Evolutionary conservation across 2,888 invertebrate species (phyloP), one percentile per base, ranked within the genome.

Genomic region (Cancer borealis): DNA sequence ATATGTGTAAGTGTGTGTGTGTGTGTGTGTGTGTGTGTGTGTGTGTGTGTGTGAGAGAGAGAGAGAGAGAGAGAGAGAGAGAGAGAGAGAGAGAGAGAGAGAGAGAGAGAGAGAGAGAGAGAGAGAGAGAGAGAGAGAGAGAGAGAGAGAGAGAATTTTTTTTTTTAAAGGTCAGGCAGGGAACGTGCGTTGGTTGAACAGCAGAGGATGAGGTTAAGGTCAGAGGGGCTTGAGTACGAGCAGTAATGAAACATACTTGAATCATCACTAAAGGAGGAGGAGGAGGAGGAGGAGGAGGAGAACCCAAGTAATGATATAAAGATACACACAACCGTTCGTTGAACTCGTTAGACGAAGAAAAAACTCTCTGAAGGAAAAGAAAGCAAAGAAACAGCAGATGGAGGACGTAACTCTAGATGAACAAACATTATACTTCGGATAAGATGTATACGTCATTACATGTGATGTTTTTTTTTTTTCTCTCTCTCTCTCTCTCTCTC

Each of bases 21-120:
- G 30, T n/a, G 30, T 30, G 30, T n/a, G 30, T n/a, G 30, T 30
- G 26, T n/a, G 84, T 30, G 87, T 14, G 45, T 14, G 66, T 17
- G 66, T 17, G 66, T 17, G 66, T 17, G 66, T 17, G 66, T 17
- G 66, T 17, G 66, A 1, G 88, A 4, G 88, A 88, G 88, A 46
- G 47, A 88, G 88, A 88, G 88, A 88, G 88, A 88, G 88, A 88
- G 88, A 88, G 88, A 88, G 45, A 88, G 46, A 46, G 46, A 46
- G 45, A 88, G 45, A 46, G 46, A 88, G 88, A 46, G 45, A 46
- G 46, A 88, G 88, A 39, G 45, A 88, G 46, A 88, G 46, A 46
- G 46, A 88, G 46, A 88, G 30, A 66, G 60, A 45, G 26, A 73
- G 26, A 47, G 73, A 73, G 39, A 60, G 73, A 91, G 49, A 49